phyloP scores from a whole-genome alignment of 2,113 vertebrate genomes.

The Neolamprologus tretocephalus region DNA sequence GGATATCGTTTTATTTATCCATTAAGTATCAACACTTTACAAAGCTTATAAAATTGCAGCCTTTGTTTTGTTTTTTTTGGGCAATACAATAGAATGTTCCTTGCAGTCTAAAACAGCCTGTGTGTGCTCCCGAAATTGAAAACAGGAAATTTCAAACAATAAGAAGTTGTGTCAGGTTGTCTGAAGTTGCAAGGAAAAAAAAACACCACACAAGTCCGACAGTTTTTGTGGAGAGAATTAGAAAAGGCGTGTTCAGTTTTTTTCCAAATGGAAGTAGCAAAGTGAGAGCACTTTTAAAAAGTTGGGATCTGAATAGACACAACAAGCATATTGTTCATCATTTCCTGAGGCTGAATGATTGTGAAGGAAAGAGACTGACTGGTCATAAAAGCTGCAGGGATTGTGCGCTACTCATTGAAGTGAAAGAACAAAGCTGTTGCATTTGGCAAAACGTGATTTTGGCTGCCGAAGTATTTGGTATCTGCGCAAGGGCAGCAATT shows the following conservation, averaged over 20 bases:
- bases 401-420: slow-evolving; percentile 8
- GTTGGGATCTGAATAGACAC: slow-evolving; percentile 56
- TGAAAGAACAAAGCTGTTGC: slow-evolving; percentile 59
- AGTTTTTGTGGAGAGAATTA: slow-evolving; percentile 19
- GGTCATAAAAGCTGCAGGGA: slow-evolving; percentile 14
- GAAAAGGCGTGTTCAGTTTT: neutral
- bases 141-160: slow-evolving; percentile 76
- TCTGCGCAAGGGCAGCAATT: neutral
- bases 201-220: slow-evolving; percentile 41
- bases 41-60: neutral
- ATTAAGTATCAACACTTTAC: neutral
- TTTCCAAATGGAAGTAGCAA: neutral
- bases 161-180: slow-evolving; percentile 58
- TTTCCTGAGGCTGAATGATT: slow-evolving; percentile 56
- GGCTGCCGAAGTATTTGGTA: slow-evolving; percentile 7
- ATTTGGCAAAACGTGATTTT: slow-evolving; percentile 45
- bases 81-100: neutral
- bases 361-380: neutral
- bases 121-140: slow-evolving; percentile 34
- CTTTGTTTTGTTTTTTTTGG: neutral
- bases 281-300: slow-evolving; percentile 1
- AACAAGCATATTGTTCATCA: slow-evolving; percentile 69
- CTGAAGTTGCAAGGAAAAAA: slow-evolving; percentile 51
- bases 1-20: neutral
- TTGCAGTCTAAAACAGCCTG: slow-evolving; percentile 14